phyloP scores from a whole-genome alignment of 2,888 invertebrate genomes.

The Baccha elongata region DNA sequence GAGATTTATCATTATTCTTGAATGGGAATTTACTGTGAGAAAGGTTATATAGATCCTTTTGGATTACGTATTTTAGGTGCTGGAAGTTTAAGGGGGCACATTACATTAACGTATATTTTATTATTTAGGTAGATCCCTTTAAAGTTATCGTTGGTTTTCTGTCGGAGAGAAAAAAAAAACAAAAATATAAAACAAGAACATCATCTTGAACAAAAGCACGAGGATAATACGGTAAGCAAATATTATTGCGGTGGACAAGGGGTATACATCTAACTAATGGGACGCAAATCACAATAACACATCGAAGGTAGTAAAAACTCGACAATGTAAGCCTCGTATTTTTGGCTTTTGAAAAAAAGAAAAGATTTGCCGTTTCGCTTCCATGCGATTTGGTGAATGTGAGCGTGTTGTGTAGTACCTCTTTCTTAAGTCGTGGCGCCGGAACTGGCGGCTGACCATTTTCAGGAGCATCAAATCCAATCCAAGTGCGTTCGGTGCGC shows the following conservation, averaged over 20 bases:
- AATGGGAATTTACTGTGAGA: not conserved
- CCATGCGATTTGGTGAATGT: conserved; percentile 69
- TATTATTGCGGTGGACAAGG: not conserved
- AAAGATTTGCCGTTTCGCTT: conserved; percentile 52
- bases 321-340: conserved; percentile 61
- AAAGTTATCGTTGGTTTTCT: conserved; percentile 33
- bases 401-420: conserved; percentile 77
- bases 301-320: conserved; percentile 50
- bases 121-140: conserved; percentile 45
- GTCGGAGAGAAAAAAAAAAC: conserved; percentile 38
- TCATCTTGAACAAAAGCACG: not conserved
- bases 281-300: conserved; percentile 27
- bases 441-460: conserved; percentile 78
- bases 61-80: conserved; percentile 35
- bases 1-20: not conserved
- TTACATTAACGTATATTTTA: conserved; percentile 56
- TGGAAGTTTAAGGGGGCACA: conserved; percentile 47
- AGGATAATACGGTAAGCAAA: conserved; percentile 16
- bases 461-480: conserved; percentile 74
- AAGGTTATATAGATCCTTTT: conserved; percentile 11
- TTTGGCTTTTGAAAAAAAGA: conserved; percentile 29
- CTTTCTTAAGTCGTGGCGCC: conserved; percentile 81
- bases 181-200: conserved; percentile 12
- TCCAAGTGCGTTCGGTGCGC: conserved; percentile 79
- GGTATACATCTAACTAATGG: conserved; percentile 10